These are phyloP conservation scores for Cylas formicarius DNA, from an alignment of 1,140 invertebrate species.

Conservation along the genomic window DNA sequence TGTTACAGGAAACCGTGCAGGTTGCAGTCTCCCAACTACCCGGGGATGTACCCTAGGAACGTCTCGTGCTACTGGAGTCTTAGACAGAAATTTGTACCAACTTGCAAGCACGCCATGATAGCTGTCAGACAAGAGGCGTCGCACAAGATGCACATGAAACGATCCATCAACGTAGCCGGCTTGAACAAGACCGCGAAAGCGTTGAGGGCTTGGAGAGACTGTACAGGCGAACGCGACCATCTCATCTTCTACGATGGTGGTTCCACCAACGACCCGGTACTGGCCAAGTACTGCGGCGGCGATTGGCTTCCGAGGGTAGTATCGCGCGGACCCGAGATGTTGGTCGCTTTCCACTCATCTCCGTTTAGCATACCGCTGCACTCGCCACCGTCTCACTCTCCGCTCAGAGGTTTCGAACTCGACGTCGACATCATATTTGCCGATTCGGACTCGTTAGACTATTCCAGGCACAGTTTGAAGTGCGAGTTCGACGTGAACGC, in stretches of 20 bases:
- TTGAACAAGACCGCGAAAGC: slow-evolving; percentile 60
- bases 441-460: slow-evolving; percentile 71
- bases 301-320: slow-evolving; percentile 69
- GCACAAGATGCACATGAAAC: slow-evolving; percentile 64
- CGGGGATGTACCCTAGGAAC: slow-evolving; percentile 83
- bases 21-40: slow-evolving; percentile 82
- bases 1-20: slow-evolving; percentile 76
- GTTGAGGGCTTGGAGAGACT: slow-evolving; percentile 73
- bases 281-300: slow-evolving; percentile 81
- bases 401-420: slow-evolving; percentile 68
- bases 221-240: slow-evolving; percentile 71
- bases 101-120: slow-evolving; percentile 84
- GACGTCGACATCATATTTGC: slow-evolving; percentile 81
- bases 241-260: slow-evolving; percentile 81
- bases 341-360: slow-evolving; percentile 78
- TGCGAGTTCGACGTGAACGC: slow-evolving; percentile 68
- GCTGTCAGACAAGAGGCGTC: slow-evolving; percentile 64
- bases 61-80: slow-evolving; percentile 76
- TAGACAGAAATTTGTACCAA: slow-evolving; percentile 73
- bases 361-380: slow-evolving; percentile 66
- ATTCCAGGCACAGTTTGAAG: slow-evolving; percentile 50
- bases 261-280: slow-evolving; percentile 67
- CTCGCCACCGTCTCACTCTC: slow-evolving; percentile 46
- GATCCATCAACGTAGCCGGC: slow-evolving; percentile 54
- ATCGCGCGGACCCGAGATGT: slow-evolving; percentile 65